phyloP scores from a whole-genome alignment of 2,888 invertebrate genomes.

The Lysandra bellargus region DNA sequence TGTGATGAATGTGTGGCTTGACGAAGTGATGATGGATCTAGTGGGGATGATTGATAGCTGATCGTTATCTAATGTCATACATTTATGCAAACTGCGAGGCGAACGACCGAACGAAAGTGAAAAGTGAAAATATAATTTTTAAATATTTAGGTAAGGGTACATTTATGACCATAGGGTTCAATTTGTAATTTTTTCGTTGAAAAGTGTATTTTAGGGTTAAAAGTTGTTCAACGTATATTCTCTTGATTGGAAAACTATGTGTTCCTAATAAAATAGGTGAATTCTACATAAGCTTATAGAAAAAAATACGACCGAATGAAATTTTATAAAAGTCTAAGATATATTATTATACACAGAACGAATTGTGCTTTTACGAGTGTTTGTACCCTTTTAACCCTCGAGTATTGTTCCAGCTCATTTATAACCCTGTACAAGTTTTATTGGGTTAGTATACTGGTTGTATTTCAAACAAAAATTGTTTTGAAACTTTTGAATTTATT shows the following conservation, averaged over 20 bases:
- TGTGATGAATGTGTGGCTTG: neutral
- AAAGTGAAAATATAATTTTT: neutral
- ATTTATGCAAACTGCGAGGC: neutral
- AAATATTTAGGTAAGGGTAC: neutral
- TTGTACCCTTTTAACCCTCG: neutral
- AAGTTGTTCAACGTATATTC: neutral
- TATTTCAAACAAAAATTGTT: neutral
- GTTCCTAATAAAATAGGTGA: neutral
- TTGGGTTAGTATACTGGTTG: neutral
- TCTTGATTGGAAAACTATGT: neutral
- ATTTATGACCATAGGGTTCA: neutral
- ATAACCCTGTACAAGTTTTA: slow-evolving; percentile 7
- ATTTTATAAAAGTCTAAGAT: neutral
- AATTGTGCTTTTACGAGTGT: neutral
- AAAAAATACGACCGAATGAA: neutral
- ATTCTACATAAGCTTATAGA: neutral
- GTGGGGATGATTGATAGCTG: slow-evolving; percentile 21
- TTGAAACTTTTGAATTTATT: neutral
- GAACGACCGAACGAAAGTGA: neutral
- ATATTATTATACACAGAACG: neutral
- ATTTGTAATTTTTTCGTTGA: neutral
- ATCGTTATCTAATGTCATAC: slow-evolving; percentile 1
- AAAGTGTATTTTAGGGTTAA: neutral
- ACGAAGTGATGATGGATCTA: slow-evolving; percentile 24
- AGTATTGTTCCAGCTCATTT: slow-evolving; percentile 1